These are phyloP conservation scores for Fringilla coelebs DNA, from an alignment of 2,797 vertebrate genomes.

Conservation along the genomic window DNA sequence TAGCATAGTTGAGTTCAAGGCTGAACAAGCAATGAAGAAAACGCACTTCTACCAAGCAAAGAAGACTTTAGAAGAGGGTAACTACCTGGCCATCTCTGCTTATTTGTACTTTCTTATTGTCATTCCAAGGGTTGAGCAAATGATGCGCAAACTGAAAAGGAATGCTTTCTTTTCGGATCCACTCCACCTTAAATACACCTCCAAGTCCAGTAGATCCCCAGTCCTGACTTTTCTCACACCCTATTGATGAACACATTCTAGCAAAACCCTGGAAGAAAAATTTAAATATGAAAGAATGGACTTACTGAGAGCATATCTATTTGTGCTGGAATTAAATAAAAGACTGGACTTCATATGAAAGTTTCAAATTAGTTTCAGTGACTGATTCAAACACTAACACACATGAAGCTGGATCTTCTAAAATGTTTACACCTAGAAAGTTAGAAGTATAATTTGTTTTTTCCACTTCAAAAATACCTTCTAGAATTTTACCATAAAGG, in stretches of 20 bases:
- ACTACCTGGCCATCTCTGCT: slow-evolving; percentile 93
- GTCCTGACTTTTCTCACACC: slow-evolving; percentile 83
- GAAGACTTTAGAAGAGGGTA: not conserved
- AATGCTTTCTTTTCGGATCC: slow-evolving; percentile 87
- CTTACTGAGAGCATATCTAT: not conserved
- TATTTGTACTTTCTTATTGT: slow-evolving; percentile 91
- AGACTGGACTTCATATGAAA: not conserved
- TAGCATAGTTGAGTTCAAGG: not conserved
- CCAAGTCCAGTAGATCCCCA: slow-evolving; percentile 86
- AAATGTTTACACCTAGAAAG: not conserved
- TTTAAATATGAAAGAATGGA: not conserved
- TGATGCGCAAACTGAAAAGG: slow-evolving; percentile 86
- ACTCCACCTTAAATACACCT: slow-evolving; percentile 89
- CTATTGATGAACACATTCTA: slow-evolving; percentile 85
- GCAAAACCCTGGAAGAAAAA: slow-evolving; percentile 85
- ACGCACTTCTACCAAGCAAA: not conserved
- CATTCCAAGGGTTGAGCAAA: slow-evolving; percentile 91
- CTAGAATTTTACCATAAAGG: not conserved
- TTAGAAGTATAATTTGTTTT: not conserved
- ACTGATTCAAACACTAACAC: not conserved
- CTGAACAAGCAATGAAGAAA: not conserved
- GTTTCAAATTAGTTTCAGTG: not conserved
- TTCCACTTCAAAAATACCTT: not conserved
- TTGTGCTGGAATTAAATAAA: not conserved
- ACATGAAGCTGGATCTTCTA: not conserved